Conservation (phyloP, 2,888 invertebrate genomes). For the Palloptera scutellata region DNA sequence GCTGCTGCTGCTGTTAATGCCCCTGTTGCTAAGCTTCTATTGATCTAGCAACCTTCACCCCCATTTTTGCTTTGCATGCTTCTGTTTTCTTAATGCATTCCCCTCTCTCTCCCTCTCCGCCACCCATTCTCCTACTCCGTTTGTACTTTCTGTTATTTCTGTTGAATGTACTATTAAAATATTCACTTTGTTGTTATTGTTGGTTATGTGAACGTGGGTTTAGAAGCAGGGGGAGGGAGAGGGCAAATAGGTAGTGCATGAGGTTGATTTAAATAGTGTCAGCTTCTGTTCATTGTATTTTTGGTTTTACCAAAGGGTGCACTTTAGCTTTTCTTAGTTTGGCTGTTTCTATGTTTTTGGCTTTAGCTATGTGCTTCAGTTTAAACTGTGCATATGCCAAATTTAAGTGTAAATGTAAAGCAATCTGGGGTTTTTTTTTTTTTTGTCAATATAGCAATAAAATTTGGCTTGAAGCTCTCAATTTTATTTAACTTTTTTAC, state of each 20-base stretch:
- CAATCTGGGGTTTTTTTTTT: too few relatives aligned
- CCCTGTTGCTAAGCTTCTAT: too few relatives aligned
- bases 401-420: neutral
- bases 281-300: neutral
- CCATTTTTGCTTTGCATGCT: too few relatives aligned
- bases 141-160: neutral
- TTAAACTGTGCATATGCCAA: neutral
- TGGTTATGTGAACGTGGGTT: neutral
- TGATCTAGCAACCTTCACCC: too few relatives aligned
- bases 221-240: too few relatives aligned
- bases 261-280: neutral
- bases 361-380: neutral
- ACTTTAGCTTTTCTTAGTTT: neutral
- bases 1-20: too few relatives aligned
- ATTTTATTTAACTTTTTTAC: neutral
- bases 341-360: neutral
- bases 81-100: neutral
- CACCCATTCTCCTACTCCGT: neutral
- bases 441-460: too few relatives aligned
- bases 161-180: conserved; percentile 26
- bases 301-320: neutral
- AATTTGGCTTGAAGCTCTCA: too few relatives aligned
- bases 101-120: neutral
- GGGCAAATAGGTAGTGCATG: neutral
- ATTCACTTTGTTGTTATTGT: conserved; percentile 20